These are phyloP conservation scores for Hirtodrosophila cameraria DNA, from an alignment of 2,888 invertebrate genomes.

Conservation along the genomic window DNA sequence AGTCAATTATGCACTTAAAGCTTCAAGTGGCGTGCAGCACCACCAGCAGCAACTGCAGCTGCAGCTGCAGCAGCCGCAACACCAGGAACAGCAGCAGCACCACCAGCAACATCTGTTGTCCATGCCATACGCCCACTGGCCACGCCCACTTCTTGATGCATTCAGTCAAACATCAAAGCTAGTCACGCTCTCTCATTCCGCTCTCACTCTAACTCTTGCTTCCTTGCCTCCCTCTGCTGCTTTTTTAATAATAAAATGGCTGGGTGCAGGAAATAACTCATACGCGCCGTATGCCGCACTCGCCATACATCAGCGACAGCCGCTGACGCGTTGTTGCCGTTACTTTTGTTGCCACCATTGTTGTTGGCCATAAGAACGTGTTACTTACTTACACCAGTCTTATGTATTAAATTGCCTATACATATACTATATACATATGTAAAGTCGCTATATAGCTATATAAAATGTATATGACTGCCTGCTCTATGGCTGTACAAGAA, in stretches of 20 bases:
- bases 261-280: conserved; percentile 71
- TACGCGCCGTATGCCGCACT: conserved; percentile 77
- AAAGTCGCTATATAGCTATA: conserved; percentile 22
- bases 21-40: conserved; percentile 71
- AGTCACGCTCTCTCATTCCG: conserved; percentile 62
- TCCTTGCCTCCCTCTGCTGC: conserved; percentile 22
- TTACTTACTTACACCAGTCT: conserved; percentile 64
- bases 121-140: conserved; percentile 10
- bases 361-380: conserved; percentile 69
- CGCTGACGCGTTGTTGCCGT: conserved; percentile 29
- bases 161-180: conserved; percentile 75
- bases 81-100: background rate
- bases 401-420: conserved; percentile 49
- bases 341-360: conserved; percentile 25
- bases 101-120: conserved; percentile 15
- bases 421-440: conserved; percentile 29
- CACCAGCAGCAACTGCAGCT: conserved; percentile 14
- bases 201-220: conserved; percentile 3
- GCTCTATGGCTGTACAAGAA: conserved; percentile 20
- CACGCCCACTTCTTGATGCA: conserved; percentile 46
- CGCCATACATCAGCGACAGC: conserved; percentile 73
- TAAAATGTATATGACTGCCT: conserved; percentile 34
- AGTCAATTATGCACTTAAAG: conserved; percentile 77
- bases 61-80: conserved; percentile 3
- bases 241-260: conserved; percentile 74